Base-by-base conservation (phyloP, 2,888 invertebrate genomes). In the Drosophila demipolita region DNA sequence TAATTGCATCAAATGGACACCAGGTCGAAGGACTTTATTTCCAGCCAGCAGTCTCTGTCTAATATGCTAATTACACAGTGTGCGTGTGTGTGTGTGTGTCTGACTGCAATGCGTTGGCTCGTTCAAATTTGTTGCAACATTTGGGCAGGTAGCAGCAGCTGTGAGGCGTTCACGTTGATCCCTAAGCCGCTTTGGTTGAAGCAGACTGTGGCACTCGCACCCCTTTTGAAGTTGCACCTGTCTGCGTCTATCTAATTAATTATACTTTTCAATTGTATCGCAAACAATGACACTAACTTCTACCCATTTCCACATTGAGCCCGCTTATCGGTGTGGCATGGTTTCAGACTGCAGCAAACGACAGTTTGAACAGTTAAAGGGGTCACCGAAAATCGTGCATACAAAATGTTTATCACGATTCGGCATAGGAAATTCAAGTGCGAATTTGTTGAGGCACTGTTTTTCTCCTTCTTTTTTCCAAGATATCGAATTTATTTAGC, bases 221-320 rank as follows among this genome's bases (percentile, higher is more conserved):
- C 1, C 26, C 49, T 42, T 33, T 23, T 48, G 38, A 52, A 48
- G n/a, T 48, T 45, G 20, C 50, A 67, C 33, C 45, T 54, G 65
- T 57, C 75, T 73, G 71, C 57, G 66, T 62, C 78, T 63, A 65
- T 87, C 86, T 85, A 86, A 86, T 88, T 88, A 88, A 86, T 86
- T 88, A 85, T 85, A 82, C 82, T 86, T 83, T 88, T 88, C 88
- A 87, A 86, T 85, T 86, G 88, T 83, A 76, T 77, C 74, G 73
- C 88, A 85, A 83, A 85, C 88, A 86, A 79, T 81, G 85, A 78
- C 81, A 85, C 81, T 87, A 79, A 81, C 60, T 48, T 68, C 74
- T 58, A 70, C 80, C 78, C 73, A 73, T 73, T 78, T 84, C 80
- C 76, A 76, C 69, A 70, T 68, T 71, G 74, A 62, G 57, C 11